Evolutionary conservation across 2,888 invertebrate genomes (phyloP), one percentile per base, ranked within the genome.

Genomic region (Caenorhabditis sp.): DNA sequence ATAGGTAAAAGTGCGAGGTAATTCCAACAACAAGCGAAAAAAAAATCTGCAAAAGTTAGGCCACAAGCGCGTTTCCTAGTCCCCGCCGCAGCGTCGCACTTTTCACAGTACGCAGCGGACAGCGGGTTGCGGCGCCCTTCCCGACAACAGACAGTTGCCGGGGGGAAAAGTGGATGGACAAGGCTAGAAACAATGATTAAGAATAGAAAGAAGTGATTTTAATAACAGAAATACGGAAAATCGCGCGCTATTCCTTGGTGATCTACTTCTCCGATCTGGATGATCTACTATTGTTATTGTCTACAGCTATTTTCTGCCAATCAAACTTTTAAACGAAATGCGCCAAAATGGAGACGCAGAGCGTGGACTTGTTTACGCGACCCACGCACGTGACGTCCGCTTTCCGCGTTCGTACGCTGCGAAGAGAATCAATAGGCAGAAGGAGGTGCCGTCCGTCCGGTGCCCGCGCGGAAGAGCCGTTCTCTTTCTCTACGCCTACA

Each of bases 1-100:
- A 53, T 69, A 70, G 78, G 64, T 65, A 78, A 69, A 78, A 78
- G 35, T 47, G 22, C 78, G 47, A 62, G 50, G 37, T 69, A 11
- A 20, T 37, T n/a, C 35, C 65, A 51, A 20, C 9, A 24, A 20
- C 37, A 11, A 22, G 22, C 1, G 50, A 60, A 67, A 60, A 51
- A 24, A 64, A 20, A 65, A 50, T 47, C 47, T 47, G 47, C 20
- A 35, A 64, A 74, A 60, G 26, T n/a, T 74, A 35, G 74, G 74
- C 74, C 74, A 70, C 51, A 15, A 26, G 22, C 35, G 58, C 37
- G 24, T 3, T n/a, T 24, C 1, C 35, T 77, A 56, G 61, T 55
- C 68, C 62, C 56, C 37, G 26, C 15, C 35, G 58, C 50, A 5
- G 35, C 60, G 50, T 3, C 70, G 24, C 50, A 50, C 18, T 55